A percentile compares a stretch with the other conserved stretches of the same genome.
These are phyloP conservation scores for Thermophis baileyi DNA, from an alignment of 2,113 vertebrate species.

Conservation along the genomic window DNA sequence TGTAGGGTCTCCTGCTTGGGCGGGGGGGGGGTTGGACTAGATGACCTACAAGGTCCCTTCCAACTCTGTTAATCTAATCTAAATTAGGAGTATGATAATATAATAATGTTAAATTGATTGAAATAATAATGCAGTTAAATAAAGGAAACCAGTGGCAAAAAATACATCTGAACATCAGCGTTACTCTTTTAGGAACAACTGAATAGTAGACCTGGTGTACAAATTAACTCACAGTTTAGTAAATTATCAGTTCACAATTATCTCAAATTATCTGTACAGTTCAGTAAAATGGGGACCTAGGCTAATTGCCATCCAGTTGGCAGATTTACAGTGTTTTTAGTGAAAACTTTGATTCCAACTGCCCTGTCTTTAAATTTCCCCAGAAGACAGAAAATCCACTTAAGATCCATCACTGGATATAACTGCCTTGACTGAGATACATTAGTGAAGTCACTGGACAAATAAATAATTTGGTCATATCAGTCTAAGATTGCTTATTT, in stretches of 20 bases:
- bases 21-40: no score
- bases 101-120: neutral
- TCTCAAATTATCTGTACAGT: neutral
- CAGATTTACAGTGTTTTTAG: neutral
- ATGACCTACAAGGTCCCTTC: no score
- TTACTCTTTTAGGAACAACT: neutral
- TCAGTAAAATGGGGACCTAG: neutral
- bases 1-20: no score
- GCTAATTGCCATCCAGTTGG: neutral
- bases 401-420: neutral
- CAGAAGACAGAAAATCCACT: neutral
- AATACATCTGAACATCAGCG: neutral
- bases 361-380: neutral
- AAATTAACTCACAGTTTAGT: neutral
- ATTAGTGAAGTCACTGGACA: neutral
- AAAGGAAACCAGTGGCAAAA: neutral
- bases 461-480: constrained; percentile 2
- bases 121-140: neutral
- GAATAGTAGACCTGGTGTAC: neutral
- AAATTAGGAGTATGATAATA: neutral
- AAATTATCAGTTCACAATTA: no score
- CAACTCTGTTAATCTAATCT: no score
- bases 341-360: neutral
- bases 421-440: neutral
- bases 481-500: constrained; percentile 18